phyloP scores from a whole-genome alignment of 1,140 invertebrate genomes.

The Drosophila pruinosa region DNA sequence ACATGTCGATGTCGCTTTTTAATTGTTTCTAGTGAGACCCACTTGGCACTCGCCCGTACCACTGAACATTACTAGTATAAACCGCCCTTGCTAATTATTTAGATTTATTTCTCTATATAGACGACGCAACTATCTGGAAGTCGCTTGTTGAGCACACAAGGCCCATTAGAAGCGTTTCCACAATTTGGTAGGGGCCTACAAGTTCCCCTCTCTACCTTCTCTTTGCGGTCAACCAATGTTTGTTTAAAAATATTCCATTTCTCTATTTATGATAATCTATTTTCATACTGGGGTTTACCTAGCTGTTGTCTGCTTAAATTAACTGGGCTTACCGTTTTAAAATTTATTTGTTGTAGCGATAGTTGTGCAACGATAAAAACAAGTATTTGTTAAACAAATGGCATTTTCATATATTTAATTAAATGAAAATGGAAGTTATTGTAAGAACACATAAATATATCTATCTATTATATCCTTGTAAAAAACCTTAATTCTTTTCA shows the following conservation, averaged over 20 bases:
- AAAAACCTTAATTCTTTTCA: no score
- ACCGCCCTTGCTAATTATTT: conserved; percentile 51
- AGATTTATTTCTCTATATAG: conserved; percentile 39
- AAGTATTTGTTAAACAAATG: not conserved
- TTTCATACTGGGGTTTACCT: conserved; percentile 1
- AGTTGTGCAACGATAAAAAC: not conserved
- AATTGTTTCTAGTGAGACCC: conserved; percentile 55
- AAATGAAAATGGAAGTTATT: no score
- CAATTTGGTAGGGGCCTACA: not conserved
- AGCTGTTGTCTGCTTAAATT: conserved; percentile 2
- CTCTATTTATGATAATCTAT: conserved; percentile 1
- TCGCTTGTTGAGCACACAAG: conserved; percentile 18
- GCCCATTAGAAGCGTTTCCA: conserved; percentile 25
- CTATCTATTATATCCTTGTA: no score
- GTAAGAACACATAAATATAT: no score
- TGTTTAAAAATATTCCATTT: not conserved
- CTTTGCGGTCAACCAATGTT: not conserved
- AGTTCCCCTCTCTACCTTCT: not conserved
- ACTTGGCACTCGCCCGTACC: conserved; percentile 44
- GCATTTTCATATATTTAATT: not conserved
- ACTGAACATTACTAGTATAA: conserved; percentile 42
- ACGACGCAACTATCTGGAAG: conserved; percentile 29
- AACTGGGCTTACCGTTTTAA: not conserved
- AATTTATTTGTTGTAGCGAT: not conserved
- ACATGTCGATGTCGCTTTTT: conserved; percentile 22